Base-by-base conservation (phyloP, 2,797 vertebrate genomes). In the Danio kyathit region DNA sequence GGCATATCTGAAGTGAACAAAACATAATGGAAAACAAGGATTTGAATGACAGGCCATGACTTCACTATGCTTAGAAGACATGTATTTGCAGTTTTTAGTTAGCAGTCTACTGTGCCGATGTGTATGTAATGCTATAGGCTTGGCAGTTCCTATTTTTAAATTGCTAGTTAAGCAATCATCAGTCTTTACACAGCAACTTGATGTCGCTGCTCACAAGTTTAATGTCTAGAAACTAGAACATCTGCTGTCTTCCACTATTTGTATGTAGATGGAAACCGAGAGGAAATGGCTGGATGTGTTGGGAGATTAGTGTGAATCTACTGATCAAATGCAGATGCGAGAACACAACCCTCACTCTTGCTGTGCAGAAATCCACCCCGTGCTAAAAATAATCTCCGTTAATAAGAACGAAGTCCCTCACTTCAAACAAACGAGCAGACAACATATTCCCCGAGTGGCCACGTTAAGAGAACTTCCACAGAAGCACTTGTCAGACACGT, bases 401-500 rank as follows among this genome's bases (percentile, higher is more conserved):
- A 13, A 59, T 29, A 73, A 72, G 70, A 72, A 41, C 2, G 3
- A 14, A 71, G 43, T 74, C 16, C 13, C 19, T 29, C 5, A 16
- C 17, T 44, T 59, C 3, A 5, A 60, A 38, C 41, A 74, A 74
- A 60, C 59, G 3, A 60, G 41, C 57, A 60, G 5, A 60, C 71
- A 48, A n/a, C 12, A 13, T 46, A 66, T 12, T 46, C 43, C 17
- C 17, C 12, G 44, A 6, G 19, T 60, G 71, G 17, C 5, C 6
- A 4, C 16, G 54, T 59, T 57, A 74, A 29, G 17, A 74, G 43
- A 11, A 60, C 71, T 38, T 66, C n/a, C 46, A 66, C 64, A 46
- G 44, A 21, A 66, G 44, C 43, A 44, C 19, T 21, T 74, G 56
- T 74, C 71, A 74, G 54, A 48, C 44, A 59, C 19, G 71, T n/a